These are phyloP conservation scores for Gadopsis bispinosus DNA, from an alignment of 2,797 vertebrate species.

Conservation along the genomic window DNA sequence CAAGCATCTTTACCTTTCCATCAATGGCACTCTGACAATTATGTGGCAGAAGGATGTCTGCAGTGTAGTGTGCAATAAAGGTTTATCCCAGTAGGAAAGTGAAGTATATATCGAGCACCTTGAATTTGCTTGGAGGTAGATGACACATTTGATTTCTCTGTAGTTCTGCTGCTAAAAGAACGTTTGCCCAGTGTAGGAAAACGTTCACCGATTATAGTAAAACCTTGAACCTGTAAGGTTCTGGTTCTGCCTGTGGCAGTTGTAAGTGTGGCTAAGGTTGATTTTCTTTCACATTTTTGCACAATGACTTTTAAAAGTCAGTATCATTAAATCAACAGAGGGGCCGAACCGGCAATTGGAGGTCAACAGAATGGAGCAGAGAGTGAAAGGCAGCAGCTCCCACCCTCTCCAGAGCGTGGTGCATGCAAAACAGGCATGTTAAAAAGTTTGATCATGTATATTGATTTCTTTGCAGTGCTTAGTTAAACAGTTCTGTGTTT, in stretches of 20 bases:
- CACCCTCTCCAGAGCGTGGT: neutral
- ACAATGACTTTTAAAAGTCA: slow-evolving; percentile 21
- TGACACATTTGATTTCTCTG: neutral
- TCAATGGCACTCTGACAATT: neutral
- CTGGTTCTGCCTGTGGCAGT: neutral
- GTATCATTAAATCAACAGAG: neutral
- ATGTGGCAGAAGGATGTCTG: neutral
- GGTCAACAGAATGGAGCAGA: slow-evolving; percentile 1
- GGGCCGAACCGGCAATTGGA: neutral
- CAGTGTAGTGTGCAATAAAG: neutral
- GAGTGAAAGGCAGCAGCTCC: neutral
- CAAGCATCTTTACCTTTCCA: neutral
- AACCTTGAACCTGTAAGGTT: neutral
- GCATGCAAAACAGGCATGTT: neutral
- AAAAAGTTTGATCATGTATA: too few relatives aligned
- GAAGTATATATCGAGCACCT: neutral
- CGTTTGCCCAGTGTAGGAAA: neutral
- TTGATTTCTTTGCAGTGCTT: too few relatives aligned
- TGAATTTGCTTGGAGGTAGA: neutral
- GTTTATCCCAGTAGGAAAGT: neutral
- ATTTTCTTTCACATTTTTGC: slow-evolving; percentile 15
- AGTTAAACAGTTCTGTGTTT: too few relatives aligned
- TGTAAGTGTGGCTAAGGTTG: neutral
- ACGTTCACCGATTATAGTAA: neutral
- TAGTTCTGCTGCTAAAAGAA: neutral